phyloP scores from a whole-genome alignment of 92 coral and sea anemone species.

The Porites divaricata region DNA sequence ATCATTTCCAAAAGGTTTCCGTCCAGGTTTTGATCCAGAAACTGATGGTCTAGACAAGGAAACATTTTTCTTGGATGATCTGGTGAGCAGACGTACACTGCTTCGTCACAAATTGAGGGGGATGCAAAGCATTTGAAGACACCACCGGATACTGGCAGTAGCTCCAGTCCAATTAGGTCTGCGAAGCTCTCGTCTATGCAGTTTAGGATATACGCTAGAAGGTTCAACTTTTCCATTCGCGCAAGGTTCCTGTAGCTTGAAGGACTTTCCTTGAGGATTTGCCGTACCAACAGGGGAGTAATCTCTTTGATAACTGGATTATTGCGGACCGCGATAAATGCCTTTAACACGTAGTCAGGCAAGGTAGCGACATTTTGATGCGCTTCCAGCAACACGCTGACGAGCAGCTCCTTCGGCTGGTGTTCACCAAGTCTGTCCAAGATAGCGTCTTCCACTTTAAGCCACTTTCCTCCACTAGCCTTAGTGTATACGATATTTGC shows the following conservation, averaged over 20 bases:
- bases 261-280: conserved; percentile 38
- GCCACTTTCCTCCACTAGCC: conserved; percentile 74
- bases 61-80: conserved; percentile 73
- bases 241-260: conserved; percentile 40
- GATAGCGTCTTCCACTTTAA: conserved; percentile 49
- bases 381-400: conserved; percentile 26
- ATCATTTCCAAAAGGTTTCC: conserved; percentile 24
- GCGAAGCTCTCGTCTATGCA: conserved; percentile 36
- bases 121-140: conserved; percentile 54
- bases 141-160: conserved; percentile 75
- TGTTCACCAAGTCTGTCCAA: conserved; percentile 24
- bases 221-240: conserved; percentile 48
- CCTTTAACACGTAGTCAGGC: conserved; percentile 57
- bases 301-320: conserved; percentile 5
- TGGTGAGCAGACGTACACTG: conserved; percentile 61
- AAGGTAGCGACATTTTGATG: conserved; percentile 61
- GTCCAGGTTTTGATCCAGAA: conserved; percentile 61
- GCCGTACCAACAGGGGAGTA: conserved; percentile 63
- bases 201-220: conserved; percentile 63
- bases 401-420: conserved; percentile 32
- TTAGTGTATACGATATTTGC: conserved; percentile 48
- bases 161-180: conserved; percentile 66
- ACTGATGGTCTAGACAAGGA: conserved; percentile 63
- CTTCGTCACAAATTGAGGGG: conserved; percentile 16
- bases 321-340: conserved; percentile 7